Evolutionary conservation across 2,888 invertebrate species (phyloP), one percentile per base, ranked within the genome.

Genomic region (Machimus atricapillus): DNA sequence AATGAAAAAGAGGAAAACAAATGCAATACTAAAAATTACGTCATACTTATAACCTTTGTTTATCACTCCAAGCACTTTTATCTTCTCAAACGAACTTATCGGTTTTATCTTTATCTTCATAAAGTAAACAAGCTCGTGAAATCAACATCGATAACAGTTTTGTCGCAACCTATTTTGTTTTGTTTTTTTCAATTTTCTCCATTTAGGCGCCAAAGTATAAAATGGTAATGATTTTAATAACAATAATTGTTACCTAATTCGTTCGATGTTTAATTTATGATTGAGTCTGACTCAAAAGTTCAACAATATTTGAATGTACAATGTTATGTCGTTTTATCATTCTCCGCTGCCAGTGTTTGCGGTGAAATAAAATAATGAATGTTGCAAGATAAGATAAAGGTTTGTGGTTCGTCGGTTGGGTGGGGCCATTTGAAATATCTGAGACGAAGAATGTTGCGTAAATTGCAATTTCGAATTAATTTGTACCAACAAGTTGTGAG

Each of bases 141-240:
- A 79, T 79, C 79, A 79, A 79, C 79, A 79, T 79, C 52, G 79
- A 79, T 79, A 79, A 79, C 40, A 79, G 12, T 27, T 79, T 27
- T 52, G 79, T 27, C 79, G 46, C n/a, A 79, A 56, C 31, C 14
- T 31, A 79, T 79, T 78, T 79, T 52, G 52, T 52, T 66, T n/a
- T n/a, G n/a, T n/a, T n/a, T n/a, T 66, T 34, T 23, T 27, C 9
- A 2, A 66, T 66, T 66, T 19, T 58, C n/a, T 16, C 9, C 5
- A n/a, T 52, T 52, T n/a, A 4, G 23, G 66, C 19, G 23, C 8
- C 19, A 14, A 66, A 27, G 1, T 12, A 19, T 66, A 9, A 66
- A 66, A 23, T 27, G 12, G 8, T 19, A 56, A 19, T 56, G n/a
- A 8, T 56, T 19, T 16, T 19, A 19, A 66, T 23, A 66, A 66